These are phyloP conservation scores for Condylostylus longicornis DNA, from an alignment of 1,140 invertebrate genomes.

Conservation along the genomic window DNA sequence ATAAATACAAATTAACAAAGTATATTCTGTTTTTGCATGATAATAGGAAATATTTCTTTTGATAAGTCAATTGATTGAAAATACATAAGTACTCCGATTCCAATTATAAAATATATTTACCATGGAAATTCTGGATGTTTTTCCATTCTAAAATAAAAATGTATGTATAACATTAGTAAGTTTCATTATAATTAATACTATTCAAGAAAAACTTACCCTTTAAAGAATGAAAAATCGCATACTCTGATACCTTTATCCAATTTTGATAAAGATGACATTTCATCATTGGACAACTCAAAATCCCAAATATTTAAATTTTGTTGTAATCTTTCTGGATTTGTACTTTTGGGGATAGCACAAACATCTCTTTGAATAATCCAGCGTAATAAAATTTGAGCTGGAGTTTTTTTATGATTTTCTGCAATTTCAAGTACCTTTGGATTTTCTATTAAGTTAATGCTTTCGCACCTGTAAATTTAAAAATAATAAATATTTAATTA, in stretches of 20 bases:
- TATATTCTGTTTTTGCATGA: no score
- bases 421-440: conserved; percentile 53
- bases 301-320: conserved; percentile 47
- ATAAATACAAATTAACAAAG: no score
- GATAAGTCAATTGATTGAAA: no score
- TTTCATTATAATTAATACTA: background rate
- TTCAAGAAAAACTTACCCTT: conserved; percentile 20
- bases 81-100: no score
- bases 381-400: conserved; percentile 64
- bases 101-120: no score
- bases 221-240: conserved; percentile 47
- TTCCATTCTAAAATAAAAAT: conserved; percentile 39
- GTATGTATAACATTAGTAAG: background rate
- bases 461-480: conserved; percentile 9
- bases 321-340: conserved; percentile 50
- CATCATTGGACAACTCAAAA: conserved; percentile 39
- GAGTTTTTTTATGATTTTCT: conserved; percentile 46
- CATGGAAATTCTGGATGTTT: conserved; percentile 51
- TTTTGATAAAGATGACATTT: conserved; percentile 37
- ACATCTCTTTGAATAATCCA: conserved; percentile 58
- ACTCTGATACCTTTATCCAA: conserved; percentile 50
- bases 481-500: background rate
- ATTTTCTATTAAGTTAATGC: conserved; percentile 55
- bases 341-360: conserved; percentile 72
- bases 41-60: no score